phyloP scores from a whole-genome alignment of 2,888 invertebrate genomes.

The Leucoptera coffeella region DNA sequence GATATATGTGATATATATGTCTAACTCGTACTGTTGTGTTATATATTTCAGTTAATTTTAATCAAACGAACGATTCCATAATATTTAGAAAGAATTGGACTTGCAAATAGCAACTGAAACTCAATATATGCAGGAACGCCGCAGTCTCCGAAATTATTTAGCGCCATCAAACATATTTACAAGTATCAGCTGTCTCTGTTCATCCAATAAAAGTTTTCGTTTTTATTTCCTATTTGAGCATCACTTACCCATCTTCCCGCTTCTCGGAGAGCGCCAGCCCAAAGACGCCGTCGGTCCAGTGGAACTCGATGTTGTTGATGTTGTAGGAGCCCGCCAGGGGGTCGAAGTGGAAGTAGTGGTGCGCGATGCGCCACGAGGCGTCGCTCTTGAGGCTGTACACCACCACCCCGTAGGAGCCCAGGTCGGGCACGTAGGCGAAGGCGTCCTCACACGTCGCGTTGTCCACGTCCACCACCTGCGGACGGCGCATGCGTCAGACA shows the following conservation, averaged over 20 bases:
- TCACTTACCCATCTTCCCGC: slow-evolving; percentile 32
- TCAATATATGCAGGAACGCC: too few relatives aligned
- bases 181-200: too few relatives aligned
- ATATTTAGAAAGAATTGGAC: too few relatives aligned
- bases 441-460: slow-evolving; percentile 57
- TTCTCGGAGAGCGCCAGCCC: slow-evolving; percentile 57
- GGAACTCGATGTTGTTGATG: slow-evolving; percentile 69
- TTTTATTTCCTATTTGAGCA: too few relatives aligned
- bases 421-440: slow-evolving; percentile 68
- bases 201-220: too few relatives aligned
- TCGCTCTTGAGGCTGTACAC: slow-evolving; percentile 62
- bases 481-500: slow-evolving; percentile 5
- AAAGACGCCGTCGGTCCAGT: slow-evolving; percentile 76
- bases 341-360: slow-evolving; percentile 74
- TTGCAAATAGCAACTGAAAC: too few relatives aligned
- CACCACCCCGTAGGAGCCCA: slow-evolving; percentile 65
- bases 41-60: too few relatives aligned
- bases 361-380: slow-evolving; percentile 68
- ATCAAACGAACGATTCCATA: too few relatives aligned
- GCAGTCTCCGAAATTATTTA: too few relatives aligned
- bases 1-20: too few relatives aligned
- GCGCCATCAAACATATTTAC: too few relatives aligned
- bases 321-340: slow-evolving; percentile 65
- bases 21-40: too few relatives aligned
- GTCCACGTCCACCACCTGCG: slow-evolving; percentile 58